Evolutionary conservation across 2,113 vertebrate species (phyloP).

Genomic region (Apus apus): DNA sequence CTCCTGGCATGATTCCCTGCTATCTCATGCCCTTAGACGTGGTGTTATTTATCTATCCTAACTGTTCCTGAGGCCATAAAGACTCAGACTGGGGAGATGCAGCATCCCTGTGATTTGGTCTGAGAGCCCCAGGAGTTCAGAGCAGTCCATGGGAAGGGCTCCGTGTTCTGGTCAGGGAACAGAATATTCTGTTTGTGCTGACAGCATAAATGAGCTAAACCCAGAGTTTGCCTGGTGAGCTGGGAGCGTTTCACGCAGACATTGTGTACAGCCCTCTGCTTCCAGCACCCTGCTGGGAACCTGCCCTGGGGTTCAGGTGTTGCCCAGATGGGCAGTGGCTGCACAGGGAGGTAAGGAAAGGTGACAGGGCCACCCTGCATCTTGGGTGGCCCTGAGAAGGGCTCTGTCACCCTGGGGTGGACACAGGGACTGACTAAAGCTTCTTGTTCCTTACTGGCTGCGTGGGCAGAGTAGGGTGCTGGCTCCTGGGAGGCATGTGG

Average conservation of each 20-base stretch:
- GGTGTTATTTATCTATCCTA: neutral
- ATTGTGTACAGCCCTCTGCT: neutral
- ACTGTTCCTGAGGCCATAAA: neutral
- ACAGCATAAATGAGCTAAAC: neutral
- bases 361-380: neutral
- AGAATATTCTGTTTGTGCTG: conserved; percentile 25
- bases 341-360: neutral
- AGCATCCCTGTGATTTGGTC: neutral
- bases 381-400: neutral
- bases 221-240: neutral
- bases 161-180: conserved; percentile 7
- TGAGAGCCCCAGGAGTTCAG: conserved; percentile 13
- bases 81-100: neutral
- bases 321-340: neutral
- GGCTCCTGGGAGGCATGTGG: neutral
- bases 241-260: neutral
- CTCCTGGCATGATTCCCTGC: neutral
- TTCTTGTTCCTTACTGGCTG: neutral
- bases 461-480: neutral
- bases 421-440: neutral
- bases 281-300: neutral
- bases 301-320: neutral
- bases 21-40: neutral
- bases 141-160: neutral
- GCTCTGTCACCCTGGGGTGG: neutral